A percentile compares a stretch with the other conserved stretches of the same genome.
phyloP scores from a whole-genome alignment of 2,797 vertebrate species.

The Chiloscyllium punctatum region DNA sequence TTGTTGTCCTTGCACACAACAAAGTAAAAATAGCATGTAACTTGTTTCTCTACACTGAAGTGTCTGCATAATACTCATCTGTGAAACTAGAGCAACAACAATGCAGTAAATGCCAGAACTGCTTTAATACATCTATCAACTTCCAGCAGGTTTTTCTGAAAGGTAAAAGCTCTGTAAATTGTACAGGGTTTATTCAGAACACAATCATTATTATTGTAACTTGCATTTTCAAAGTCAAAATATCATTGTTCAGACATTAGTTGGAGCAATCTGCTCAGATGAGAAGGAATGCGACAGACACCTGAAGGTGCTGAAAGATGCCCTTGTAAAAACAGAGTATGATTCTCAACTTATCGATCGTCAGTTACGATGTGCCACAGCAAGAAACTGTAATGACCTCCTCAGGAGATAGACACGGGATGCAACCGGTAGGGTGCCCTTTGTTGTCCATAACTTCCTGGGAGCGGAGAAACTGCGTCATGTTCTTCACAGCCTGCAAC shows the following conservation, averaged over 20 bases:
- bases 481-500: too few relatives aligned
- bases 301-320: too few relatives aligned
- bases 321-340: too few relatives aligned
- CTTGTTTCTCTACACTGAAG: neutral
- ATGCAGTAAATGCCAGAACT: neutral
- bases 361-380: too few relatives aligned
- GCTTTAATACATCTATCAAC: neutral
- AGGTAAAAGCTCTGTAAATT: neutral
- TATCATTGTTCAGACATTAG: too few relatives aligned
- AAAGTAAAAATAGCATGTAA: neutral
- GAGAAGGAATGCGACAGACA: too few relatives aligned
- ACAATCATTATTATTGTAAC: neutral
- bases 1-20: neutral
- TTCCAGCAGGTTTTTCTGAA: neutral
- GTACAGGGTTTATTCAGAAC: neutral
- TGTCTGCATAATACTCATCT: neutral
- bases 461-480: too few relatives aligned
- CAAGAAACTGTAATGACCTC: too few relatives aligned
- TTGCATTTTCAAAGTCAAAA: conserved; percentile 4
- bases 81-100: neutral
- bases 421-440: too few relatives aligned
- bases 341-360: too few relatives aligned
- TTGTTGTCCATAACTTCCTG: too few relatives aligned
- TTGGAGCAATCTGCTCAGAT: neutral
- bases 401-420: too few relatives aligned